Evolutionary conservation across 2,113 vertebrate species (phyloP).

Genomic region (Pongo abelii): DNA sequence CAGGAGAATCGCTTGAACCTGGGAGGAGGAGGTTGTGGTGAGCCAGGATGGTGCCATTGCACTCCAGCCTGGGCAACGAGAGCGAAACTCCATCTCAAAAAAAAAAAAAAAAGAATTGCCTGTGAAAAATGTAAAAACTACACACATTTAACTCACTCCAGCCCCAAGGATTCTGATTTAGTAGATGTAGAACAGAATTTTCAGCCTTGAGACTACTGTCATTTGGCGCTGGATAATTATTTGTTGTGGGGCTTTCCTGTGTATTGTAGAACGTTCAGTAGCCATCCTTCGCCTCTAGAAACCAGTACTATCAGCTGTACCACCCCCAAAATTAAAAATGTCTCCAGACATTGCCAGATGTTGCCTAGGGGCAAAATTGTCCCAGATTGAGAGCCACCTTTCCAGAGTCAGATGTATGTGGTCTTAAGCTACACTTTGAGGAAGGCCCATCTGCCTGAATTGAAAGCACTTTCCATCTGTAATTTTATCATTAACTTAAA

Average conservation of each 20-base stretch:
- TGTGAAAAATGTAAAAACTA: not conserved
- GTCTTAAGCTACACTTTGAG: not conserved
- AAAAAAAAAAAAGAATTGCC: not conserved
- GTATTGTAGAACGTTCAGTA: not conserved
- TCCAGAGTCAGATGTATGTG: not conserved
- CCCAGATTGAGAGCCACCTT: not conserved
- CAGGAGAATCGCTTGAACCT: no score
- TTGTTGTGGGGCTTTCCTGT: not conserved
- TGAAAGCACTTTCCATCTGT: not conserved
- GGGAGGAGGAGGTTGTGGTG: no score
- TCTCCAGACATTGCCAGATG: not conserved
- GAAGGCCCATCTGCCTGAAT: not conserved
- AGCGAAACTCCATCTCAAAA: no score
- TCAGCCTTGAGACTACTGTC: not conserved
- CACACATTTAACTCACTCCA: not conserved
- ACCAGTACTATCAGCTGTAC: not conserved
- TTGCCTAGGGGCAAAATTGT: not conserved
- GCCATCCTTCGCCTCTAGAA: not conserved
- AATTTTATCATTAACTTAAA: slow-evolving; percentile 9
- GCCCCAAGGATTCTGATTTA: not conserved
- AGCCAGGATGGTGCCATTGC: no score
- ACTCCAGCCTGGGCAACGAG: no score
- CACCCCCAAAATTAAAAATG: not conserved
- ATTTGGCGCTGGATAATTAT: not conserved
- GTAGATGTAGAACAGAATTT: not conserved